phyloP scores from a whole-genome alignment of 2,888 invertebrate species.

The Caenorhabditis macrosperma region DNA sequence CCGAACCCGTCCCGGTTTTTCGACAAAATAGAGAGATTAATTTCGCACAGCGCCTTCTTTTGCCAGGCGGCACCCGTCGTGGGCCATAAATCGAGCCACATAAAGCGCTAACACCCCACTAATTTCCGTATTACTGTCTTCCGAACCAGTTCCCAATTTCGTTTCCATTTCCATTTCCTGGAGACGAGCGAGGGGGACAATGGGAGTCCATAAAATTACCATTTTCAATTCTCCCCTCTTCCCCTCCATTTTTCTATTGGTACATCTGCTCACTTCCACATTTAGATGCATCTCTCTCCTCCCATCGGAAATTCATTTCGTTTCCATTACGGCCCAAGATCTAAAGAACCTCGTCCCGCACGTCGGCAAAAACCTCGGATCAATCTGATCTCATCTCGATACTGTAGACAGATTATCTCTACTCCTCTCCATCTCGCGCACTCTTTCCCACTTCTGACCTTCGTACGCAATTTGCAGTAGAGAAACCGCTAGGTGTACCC shows the following conservation, averaged over 20 bases:
- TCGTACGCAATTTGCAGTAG: not conserved
- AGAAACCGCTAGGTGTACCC: constrained; percentile 1
- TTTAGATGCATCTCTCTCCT: too few species aligned
- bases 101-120: constrained; percentile 26
- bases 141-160: not conserved
- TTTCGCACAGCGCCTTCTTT: not conserved
- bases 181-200: not conserved
- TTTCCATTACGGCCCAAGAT: not conserved
- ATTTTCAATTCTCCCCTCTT: constrained; percentile 12
- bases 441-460: constrained; percentile 18
- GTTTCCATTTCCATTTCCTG: not conserved
- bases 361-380: not conserved
- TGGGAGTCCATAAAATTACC: constrained; percentile 35
- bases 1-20: too few species aligned
- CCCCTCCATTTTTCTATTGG: constrained; percentile 2
- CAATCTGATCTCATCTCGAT: constrained; percentile 19
- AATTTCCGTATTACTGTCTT: constrained; percentile 24
- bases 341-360: too few species aligned
- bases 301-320: not conserved
- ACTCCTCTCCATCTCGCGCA: constrained; percentile 1
- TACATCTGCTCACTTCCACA: not conserved
- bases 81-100: constrained; percentile 3
- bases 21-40: not conserved
- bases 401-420: constrained; percentile 8
- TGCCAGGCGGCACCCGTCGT: not conserved